Conservation (phyloP, 2,888 invertebrate species). For the Schrankia costaestrigalis region DNA sequence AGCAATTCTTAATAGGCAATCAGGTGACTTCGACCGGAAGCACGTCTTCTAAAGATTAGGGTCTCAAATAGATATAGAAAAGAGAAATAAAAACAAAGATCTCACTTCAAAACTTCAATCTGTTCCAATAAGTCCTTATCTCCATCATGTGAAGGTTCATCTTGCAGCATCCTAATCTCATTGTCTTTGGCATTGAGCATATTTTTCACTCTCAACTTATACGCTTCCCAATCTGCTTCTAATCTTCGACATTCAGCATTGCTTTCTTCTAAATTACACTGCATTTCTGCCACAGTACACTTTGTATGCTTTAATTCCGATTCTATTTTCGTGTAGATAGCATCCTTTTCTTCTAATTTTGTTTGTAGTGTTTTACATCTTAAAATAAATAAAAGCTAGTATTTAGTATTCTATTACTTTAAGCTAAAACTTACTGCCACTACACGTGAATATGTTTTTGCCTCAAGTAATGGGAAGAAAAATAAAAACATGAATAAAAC, state of each 20-base stretch:
- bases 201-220: constrained; percentile 67
- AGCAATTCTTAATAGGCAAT: no score
- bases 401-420: background rate
- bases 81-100: no score
- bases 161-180: constrained; percentile 57
- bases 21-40: no score
- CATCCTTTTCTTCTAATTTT: constrained; percentile 37
- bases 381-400: constrained; percentile 13
- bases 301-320: constrained; percentile 64
- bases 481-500: no score
- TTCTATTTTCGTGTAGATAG: constrained; percentile 49
- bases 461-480: no score
- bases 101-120: constrained; percentile 60
- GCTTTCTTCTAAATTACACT: constrained; percentile 50
- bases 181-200: constrained; percentile 65
- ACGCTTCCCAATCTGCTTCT: constrained; percentile 69
- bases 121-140: constrained; percentile 58
- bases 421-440: no score
- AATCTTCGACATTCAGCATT: constrained; percentile 54
- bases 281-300: constrained; percentile 47
- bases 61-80: no score
- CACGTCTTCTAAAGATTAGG: no score
- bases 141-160: constrained; percentile 49
- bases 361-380: constrained; percentile 47
- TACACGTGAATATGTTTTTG: no score